Percentiles rank a stretch among this genome's conserved stretches.
phyloP scores from a whole-genome alignment of 2,113 vertebrate species.

The Gracilinanus agilis region DNA sequence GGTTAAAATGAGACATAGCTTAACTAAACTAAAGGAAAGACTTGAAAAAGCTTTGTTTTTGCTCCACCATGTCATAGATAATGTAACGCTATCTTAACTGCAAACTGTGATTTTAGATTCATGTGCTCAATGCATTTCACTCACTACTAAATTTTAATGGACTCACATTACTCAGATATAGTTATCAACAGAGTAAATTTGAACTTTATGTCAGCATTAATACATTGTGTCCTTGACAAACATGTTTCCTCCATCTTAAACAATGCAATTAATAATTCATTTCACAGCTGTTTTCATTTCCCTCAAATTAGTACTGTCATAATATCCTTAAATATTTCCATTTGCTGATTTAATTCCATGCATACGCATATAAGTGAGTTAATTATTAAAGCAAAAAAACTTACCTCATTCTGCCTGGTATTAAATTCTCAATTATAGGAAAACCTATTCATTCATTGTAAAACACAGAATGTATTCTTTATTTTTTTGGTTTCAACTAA shows the following conservation, averaged over 20 bases:
- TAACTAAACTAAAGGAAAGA: neutral
- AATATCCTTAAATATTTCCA: neutral
- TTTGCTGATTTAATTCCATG: neutral
- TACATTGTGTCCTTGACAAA: neutral
- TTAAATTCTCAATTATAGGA: slow-evolving; percentile 26
- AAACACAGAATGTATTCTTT: neutral
- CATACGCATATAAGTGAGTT: neutral
- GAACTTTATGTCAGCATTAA: neutral
- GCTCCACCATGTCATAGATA: too few relatives aligned
- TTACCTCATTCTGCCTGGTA: neutral
- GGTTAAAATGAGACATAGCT: neutral
- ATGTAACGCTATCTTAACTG: neutral
- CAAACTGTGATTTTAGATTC: neutral
- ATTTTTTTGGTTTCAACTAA: neutral
- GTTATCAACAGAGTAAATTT: neutral
- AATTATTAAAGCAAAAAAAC: neutral
- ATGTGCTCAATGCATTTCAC: neutral
- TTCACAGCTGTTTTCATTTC: neutral
- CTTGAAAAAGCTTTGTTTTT: neutral
- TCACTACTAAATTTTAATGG: neutral
- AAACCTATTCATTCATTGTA: neutral
- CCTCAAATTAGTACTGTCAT: neutral
- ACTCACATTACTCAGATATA: neutral
- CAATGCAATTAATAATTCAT: neutral
- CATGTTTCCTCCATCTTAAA: neutral